Base-by-base conservation (phyloP, 1,140 invertebrate genomes). In the Bombus picipes region DNA sequence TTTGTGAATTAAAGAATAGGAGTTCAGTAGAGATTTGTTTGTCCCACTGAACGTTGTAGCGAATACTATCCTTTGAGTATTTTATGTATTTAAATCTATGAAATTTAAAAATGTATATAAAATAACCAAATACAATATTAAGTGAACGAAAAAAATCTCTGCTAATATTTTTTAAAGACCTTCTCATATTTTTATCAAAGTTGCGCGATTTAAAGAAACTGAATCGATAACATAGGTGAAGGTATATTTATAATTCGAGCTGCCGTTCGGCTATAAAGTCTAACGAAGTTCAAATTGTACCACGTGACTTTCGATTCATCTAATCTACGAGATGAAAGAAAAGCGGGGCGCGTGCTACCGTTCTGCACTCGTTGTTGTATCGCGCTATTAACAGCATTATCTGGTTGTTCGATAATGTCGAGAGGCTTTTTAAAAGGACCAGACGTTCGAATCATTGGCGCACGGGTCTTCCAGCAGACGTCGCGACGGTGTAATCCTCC, bases 391-490 rank as follows among this genome's bases (percentile, higher is more conserved):
- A 66, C 57, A 32, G 41, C 34, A 65, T 89, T 90, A 90, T 89
- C 88, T 87, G 32, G 22, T 72, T 57, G 62, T 39, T 47, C n/a
- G 37, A 68, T 90, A 90, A 90, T 87, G 72, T 83, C 70, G 80
- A 89, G 85, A 79, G 74, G 77, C 73, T 84, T 81, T 77, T 89
- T 89, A 84, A 75, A 87, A 85, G 41, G 75, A 66, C 83, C 89
- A 90, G 83, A 90, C 68, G 74, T 82, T 53, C 34, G n/a, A 65
- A 74, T 82, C 34, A 76, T 80, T 57, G 72, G 34, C 81, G 81
- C 87, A 90, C 89, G 86, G 87, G 83, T 62, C 74, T 86, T 70
- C 66, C 81, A 76, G 53, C 75, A 71, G 81, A 66, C 81, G 68
- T 78, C 85, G 80, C 82, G 86, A 85, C 86, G 72, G 53, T 39